A percentile compares a stretch with the other conserved stretches of the same genome.
phyloP scores from a whole-genome alignment of 2,888 invertebrate genomes.

The Drosophila aldrichi region DNA sequence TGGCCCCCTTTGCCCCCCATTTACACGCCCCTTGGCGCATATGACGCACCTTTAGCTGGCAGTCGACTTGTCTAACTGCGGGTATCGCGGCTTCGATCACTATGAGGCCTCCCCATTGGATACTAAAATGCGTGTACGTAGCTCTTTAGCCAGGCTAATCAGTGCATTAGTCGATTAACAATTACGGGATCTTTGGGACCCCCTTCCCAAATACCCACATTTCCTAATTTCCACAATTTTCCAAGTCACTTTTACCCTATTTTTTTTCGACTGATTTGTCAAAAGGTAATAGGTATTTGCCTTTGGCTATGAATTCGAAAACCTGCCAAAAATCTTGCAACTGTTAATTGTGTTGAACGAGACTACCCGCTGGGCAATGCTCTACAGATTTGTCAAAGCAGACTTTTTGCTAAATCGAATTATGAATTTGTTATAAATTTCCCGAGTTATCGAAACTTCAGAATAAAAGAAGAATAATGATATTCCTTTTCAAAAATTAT shows the following conservation, averaged over 20 bases:
- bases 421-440: not conserved
- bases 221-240: not conserved
- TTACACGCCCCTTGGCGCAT: conserved; percentile 3
- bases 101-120: conserved; percentile 24
- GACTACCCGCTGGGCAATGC: not conserved
- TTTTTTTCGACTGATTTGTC: conserved; percentile 34
- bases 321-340: not conserved
- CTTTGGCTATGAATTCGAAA: not conserved
- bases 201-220: conserved; percentile 1
- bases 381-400: not conserved
- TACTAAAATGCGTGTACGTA: conserved; percentile 22
- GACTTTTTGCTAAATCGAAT: not conserved
- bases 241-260: conserved; percentile 1
- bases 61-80: conserved; percentile 26
- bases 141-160: conserved; percentile 47
- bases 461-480: not conserved
- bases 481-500: not conserved
- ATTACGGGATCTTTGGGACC: conserved; percentile 27
- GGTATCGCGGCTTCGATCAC: conserved; percentile 26
- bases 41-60: conserved; percentile 39
- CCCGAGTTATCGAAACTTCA: not conserved
- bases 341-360: not conserved
- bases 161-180: conserved; percentile 53
- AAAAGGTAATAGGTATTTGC: conserved; percentile 15
- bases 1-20: not conserved